Conservation (phyloP, 2,797 vertebrate genomes). For the Hylomyscus alleni region DNA sequence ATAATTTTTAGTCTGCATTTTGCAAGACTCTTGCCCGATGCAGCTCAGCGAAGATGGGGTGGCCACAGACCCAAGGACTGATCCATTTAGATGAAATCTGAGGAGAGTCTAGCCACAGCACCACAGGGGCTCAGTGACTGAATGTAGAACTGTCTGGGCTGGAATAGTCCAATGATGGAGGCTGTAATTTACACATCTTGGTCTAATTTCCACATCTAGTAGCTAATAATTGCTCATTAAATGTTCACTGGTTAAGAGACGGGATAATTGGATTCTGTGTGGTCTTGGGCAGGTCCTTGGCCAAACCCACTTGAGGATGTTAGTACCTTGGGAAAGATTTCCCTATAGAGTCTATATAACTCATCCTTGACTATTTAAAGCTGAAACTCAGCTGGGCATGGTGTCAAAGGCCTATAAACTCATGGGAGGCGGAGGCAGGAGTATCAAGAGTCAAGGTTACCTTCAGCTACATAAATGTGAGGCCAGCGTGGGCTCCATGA, state of each 20-base stretch:
- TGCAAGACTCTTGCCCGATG: background rate
- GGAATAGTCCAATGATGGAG: fast-evolving
- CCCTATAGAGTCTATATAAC: no score
- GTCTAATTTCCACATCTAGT: background rate
- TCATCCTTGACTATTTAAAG: background rate
- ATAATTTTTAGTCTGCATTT: background rate
- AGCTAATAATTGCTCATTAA: background rate
- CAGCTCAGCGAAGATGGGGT: background rate
- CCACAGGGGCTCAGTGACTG: background rate
- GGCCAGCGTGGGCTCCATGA: background rate
- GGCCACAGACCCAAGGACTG: background rate
- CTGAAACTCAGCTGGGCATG: background rate
- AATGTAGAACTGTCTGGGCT: background rate
- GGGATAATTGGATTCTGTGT: background rate
- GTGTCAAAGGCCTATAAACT: background rate
- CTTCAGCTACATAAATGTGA: background rate
- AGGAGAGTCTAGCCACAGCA: fast-evolving
- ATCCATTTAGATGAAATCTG: background rate
- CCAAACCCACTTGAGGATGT: background rate
- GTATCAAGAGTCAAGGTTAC: background rate
- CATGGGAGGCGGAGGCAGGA: background rate
- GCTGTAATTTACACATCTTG: background rate
- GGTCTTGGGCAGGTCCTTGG: background rate
- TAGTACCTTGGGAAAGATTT: background rate
- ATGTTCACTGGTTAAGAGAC: background rate